Evolutionary conservation across 2,113 vertebrate species (phyloP).

Genomic region (Prolemur simus): DNA sequence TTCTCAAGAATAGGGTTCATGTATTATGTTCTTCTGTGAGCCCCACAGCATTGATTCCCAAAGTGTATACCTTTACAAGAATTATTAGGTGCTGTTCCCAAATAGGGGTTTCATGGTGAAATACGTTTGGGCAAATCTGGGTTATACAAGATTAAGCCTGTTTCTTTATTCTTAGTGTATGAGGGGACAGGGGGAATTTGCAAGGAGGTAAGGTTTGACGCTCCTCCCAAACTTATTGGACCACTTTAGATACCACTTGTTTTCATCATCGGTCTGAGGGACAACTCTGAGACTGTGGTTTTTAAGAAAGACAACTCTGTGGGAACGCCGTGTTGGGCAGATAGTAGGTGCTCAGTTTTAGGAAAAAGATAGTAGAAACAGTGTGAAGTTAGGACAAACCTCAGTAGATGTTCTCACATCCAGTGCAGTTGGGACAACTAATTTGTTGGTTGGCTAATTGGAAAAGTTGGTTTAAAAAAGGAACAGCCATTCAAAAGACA

Average conservation of each 20-base stretch:
- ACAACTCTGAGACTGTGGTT: background rate
- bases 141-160: background rate
- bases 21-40: background rate
- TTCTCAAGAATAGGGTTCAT: background rate
- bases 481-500: background rate
- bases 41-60: background rate
- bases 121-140: background rate
- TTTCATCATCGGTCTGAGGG: background rate
- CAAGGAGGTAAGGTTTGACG: background rate
- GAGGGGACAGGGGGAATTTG: background rate
- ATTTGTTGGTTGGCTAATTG: background rate
- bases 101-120: background rate
- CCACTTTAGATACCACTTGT: background rate
- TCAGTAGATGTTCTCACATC: background rate
- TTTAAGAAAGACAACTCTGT: background rate
- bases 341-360: background rate
- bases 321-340: fast-evolving
- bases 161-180: background rate
- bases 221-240: background rate
- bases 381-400: background rate
- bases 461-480: background rate
- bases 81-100: background rate
- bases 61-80: background rate
- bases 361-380: background rate
- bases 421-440: background rate